Base-by-base conservation (phyloP, 2,797 vertebrate genomes). In the Melanotaenia parkinsoni region DNA sequence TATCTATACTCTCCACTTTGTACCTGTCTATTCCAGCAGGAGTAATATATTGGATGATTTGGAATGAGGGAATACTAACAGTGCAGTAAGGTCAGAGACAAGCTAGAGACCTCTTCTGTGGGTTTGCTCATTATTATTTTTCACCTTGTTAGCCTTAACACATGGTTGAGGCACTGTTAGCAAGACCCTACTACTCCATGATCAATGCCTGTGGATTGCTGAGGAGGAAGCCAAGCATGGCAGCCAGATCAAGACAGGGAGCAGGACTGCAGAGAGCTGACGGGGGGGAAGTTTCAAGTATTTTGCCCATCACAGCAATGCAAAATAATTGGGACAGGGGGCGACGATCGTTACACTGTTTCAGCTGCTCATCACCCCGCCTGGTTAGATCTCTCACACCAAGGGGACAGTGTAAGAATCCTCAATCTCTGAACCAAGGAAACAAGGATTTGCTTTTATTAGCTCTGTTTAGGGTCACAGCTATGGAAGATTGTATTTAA, bases 101-200 rank as follows among this genome's bases (percentile, higher is more conserved):
- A 87, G 81, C 68, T 75, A 35, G 69, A 83, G 80, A 86, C 56
- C 77, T 76, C 74, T 72, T 86, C 70, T 74, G 73, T 79, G 76
- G 81, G 68, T 79, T 83, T 70, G 72, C 89, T 88, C 87, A 85
- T 93, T 89, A 88, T 92, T 85, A 88, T 90, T 90, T 69, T 88
- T 92, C 86, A 87, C 91, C 91, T 93, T 93, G 90, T 93, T 93
- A 92, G 89, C 79, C 78, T 81, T 61, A 89, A 88, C 78, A 89
- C 77, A 43, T 54, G 77, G 87, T 66, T 57, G 35, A 81, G 72
- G 79, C 73, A 84, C 67, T 76, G 82, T 82, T 86, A 82, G 84
- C 76, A 77, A 83, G 77, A 75, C 67, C 80, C 60, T 47, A 28
- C 79, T 30, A 24, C 53, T 67, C 64, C 63, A 13, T 22, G 88